Percentiles rank a stretch among this genome's conserved stretches.
Conservation (phyloP, 2,888 invertebrate species). For the Volucella inflata region DNA sequence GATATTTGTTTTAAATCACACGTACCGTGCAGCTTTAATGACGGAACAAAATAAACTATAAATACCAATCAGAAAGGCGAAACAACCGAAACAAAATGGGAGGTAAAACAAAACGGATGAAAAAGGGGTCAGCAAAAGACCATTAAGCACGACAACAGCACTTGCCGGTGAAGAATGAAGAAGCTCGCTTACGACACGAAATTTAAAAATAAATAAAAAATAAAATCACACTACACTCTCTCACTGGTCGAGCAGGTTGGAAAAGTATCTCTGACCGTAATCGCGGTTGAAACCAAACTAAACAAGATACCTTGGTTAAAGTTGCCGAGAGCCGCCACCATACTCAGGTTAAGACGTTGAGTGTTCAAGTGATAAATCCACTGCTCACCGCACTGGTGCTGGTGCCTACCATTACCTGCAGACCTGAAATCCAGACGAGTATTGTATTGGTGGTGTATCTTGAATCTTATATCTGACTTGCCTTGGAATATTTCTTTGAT, state of each 20-base stretch:
- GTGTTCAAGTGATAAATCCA: slow-evolving; percentile 63
- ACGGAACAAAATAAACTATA: slow-evolving; percentile 48
- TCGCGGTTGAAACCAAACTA: slow-evolving; percentile 73
- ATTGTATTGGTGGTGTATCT: slow-evolving; percentile 42
- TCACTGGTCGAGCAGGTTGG: slow-evolving; percentile 22
- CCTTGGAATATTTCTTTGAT: slow-evolving; percentile 70
- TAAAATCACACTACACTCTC: slow-evolving; percentile 5
- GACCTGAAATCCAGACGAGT: slow-evolving; percentile 63
- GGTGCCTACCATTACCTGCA: slow-evolving; percentile 62
- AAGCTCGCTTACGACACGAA: slow-evolving; percentile 38
- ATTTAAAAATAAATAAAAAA: neutral
- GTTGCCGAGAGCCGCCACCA: slow-evolving; percentile 65
- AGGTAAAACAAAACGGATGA: slow-evolving; percentile 30
- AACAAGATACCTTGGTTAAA: slow-evolving; percentile 60
- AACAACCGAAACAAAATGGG: neutral
- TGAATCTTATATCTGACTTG: slow-evolving; percentile 61
- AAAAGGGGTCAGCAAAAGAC: slow-evolving; percentile 55
- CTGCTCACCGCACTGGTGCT: slow-evolving; percentile 35
- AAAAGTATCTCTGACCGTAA: slow-evolving; percentile 67
- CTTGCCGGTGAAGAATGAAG: slow-evolving; percentile 48
- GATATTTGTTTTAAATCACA: slow-evolving; percentile 58
- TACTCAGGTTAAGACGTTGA: slow-evolving; percentile 22
- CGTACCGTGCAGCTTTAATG: slow-evolving; percentile 36
- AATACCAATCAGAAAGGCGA: slow-evolving; percentile 31
- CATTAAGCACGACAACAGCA: slow-evolving; percentile 51